Conservation (phyloP, 2,888 invertebrate genomes). For the Parthenolecanium corni region DNA sequence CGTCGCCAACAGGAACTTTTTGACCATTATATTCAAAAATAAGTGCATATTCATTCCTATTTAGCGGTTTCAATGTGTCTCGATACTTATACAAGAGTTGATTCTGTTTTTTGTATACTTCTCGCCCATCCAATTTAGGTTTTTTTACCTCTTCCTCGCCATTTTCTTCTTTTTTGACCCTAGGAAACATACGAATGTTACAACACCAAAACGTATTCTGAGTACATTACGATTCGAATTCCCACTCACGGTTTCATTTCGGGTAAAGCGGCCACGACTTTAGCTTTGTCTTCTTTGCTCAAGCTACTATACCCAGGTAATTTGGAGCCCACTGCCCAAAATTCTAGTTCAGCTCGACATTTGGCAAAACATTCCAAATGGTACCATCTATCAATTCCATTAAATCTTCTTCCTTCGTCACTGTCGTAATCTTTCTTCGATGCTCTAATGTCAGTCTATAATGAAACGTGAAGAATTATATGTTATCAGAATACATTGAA, state of each 20-base stretch:
- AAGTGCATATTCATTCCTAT: constrained; percentile 48
- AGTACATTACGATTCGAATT: background rate
- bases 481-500: background rate
- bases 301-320: constrained; percentile 66
- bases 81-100: constrained; percentile 53
- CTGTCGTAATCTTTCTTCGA: constrained; percentile 75
- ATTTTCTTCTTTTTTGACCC: constrained; percentile 22
- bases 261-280: constrained; percentile 53
- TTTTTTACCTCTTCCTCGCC: constrained; percentile 55
- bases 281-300: constrained; percentile 55
- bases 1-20: constrained; percentile 51
- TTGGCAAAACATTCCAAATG: constrained; percentile 83
- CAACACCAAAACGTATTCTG: constrained; percentile 33
- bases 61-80: constrained; percentile 51
- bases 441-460: constrained; percentile 57
- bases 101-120: constrained; percentile 58
- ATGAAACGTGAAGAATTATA: background rate
- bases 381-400: constrained; percentile 79
- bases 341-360: constrained; percentile 58
- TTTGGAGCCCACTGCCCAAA: constrained; percentile 55
- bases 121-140: constrained; percentile 45
- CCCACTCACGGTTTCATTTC: constrained; percentile 40
- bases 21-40: constrained; percentile 65
- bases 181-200: background rate
- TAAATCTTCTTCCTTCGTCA: constrained; percentile 65